Base-by-base conservation (phyloP, 1,140 invertebrate genomes). In the Steinernema khuongi region DNA sequence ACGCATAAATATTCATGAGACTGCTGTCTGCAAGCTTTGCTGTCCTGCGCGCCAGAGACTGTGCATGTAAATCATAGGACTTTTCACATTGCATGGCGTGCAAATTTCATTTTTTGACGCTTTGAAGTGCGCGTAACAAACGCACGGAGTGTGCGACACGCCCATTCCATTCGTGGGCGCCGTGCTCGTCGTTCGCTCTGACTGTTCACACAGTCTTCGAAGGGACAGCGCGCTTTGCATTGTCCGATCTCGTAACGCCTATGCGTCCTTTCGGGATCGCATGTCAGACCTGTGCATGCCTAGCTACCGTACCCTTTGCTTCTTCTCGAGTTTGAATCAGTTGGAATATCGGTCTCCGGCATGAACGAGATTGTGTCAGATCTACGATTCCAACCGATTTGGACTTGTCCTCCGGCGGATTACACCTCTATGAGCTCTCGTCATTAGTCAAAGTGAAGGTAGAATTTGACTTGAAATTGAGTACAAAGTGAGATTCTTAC, bases 191-290 rank as follows among this genome's bases (percentile, higher is more conserved):
- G 11, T 60, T 60, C 50, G 11, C 26, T 60, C 50, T n/a, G 36
- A 41, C 36, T 60, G 50, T 60, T 60, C 50, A 60, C 50, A 60
- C 11, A 7, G 50, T 22, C 14, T 60, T 60, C 50, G 50, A 17
- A 60, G 22, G 4, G 50, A 60, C 50, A 60, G 50, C 50, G 50
- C 50, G 50, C 19, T 60, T 60, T 60, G 50, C 19, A 60, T 60
- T 60, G 7, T 22, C 50, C 11, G 50, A 60, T 60, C 36, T 41
- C n/a, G 7, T 11, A 60, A 22, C 11, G 4, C 19, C 50, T 22
- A 14, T 41, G n/a, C 36, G 36, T 41, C 7, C 36, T 41, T 41
- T 22, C n/a, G n/a, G n/a, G n/a, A n/a, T n/a, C n/a, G n/a, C n/a
- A n/a, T n/a, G n/a, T n/a, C n/a, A n/a, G n/a, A n/a, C n/a, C n/a